These are phyloP conservation scores for Aulostomus chinensis DNA, from an alignment of 2,797 vertebrate genomes.

Conservation along the genomic window DNA sequence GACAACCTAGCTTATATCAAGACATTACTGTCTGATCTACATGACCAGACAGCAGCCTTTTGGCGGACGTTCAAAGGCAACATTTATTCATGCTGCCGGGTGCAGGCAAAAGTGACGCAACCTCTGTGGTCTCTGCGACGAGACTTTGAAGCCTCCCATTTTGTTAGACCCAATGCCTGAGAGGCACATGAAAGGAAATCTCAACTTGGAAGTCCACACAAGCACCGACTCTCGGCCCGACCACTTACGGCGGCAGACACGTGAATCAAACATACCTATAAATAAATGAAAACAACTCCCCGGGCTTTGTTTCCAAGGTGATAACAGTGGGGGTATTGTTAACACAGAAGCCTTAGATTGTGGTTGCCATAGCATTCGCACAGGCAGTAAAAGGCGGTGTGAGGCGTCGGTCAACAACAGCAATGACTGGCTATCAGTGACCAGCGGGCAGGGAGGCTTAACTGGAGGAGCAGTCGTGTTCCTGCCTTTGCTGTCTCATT, in stretches of 20 bases:
- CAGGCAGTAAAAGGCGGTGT: slow-evolving; percentile 33
- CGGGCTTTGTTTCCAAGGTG: slow-evolving; percentile 45
- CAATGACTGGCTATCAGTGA: slow-evolving; percentile 29
- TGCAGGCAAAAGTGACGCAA: slow-evolving; percentile 37
- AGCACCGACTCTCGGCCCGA: slow-evolving; percentile 38
- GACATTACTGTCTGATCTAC: slow-evolving; percentile 5
- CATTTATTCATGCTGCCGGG: slow-evolving; percentile 45
- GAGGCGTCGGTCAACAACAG: slow-evolving; percentile 48
- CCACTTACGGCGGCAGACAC: slow-evolving; percentile 33
- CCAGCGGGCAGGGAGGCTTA: slow-evolving; percentile 16
- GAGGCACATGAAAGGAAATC: slow-evolving; percentile 65
- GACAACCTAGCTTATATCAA: not conserved
- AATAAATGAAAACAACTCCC: slow-evolving; percentile 48
- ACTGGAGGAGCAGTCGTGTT: not conserved
- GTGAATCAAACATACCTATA: slow-evolving; percentile 50
- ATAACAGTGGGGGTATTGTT: slow-evolving; percentile 53
- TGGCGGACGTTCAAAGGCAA: slow-evolving; percentile 60
- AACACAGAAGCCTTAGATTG: slow-evolving; percentile 15
- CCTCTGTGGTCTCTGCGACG: slow-evolving; percentile 40
- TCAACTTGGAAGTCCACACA: slow-evolving; percentile 70
- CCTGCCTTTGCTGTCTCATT: not conserved
- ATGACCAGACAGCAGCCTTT: slow-evolving; percentile 38
- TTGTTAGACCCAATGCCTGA: slow-evolving; percentile 40
- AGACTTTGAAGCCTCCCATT: slow-evolving; percentile 68
- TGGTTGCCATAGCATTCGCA: slow-evolving; percentile 44